Evolutionary conservation across 2,797 vertebrate species (phyloP), one percentile per base, ranked within the genome.

Genomic region (Heteromormyrus szaboi): DNA sequence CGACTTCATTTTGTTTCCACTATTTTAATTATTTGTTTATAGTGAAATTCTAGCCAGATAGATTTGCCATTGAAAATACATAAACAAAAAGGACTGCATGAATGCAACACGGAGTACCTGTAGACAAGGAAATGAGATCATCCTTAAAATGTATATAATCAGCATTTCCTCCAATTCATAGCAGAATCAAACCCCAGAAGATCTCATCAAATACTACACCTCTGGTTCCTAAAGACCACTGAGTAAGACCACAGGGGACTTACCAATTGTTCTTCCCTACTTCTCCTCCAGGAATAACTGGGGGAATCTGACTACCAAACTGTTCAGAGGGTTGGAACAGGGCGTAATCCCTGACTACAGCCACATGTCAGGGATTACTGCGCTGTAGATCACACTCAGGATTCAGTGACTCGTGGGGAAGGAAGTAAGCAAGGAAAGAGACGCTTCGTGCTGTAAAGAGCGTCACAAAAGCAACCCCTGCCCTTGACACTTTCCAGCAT

Each of bases 321-420:
- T 17, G 85, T 50, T 11, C 56, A 87, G 41, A 44, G 17, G 37
- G 4, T 12, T 65, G 41, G 54, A 37, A 62, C 11, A 17, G 53
- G 51, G 50, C 4, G 11, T 93, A 93, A 92, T 93, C 92, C 91
- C 62, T 8, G 14, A 53, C 5, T 90, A 90, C 92, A 91, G 90
- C 91, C 91, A 88, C 85, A 88, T 44, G 89, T 89, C 83, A 85
- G 17, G 62, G 89, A 91, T 92, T 91, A 93, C 84, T 65, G 88
- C 89, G 65, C 68, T 59, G 37, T 37, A 90, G 90, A 83, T 87
- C 54, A 50, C 46, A 68, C 37, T 25, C 41, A 25, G 19, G 19
- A 3, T 48, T 62, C 85, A 87, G 17, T 9, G 17, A n/a, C 53
- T 44, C 3, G 86, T 46, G 41, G 9, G 29, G 11, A 65, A n/a